phyloP scores from a whole-genome alignment of 1,140 invertebrate species.

The Theocolax elegans region DNA sequence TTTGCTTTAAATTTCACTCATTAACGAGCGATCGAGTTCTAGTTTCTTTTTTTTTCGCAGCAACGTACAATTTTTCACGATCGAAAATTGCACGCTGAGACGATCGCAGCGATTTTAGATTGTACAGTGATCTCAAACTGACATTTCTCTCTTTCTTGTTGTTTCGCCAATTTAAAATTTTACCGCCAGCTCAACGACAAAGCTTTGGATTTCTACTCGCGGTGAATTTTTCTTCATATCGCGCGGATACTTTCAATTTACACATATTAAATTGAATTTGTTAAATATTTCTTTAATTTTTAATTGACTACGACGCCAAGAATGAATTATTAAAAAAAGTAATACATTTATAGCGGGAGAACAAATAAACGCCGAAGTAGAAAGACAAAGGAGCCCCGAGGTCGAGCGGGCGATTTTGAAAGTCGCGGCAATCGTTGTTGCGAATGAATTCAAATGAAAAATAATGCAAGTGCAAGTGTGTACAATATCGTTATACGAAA shows the following conservation, averaged over 20 bases:
- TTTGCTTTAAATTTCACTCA: slow-evolving; percentile 18
- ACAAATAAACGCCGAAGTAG: slow-evolving; percentile 10
- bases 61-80: too few species aligned
- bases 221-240: neutral
- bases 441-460: slow-evolving; percentile 54
- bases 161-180: slow-evolving; percentile 54
- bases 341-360: neutral
- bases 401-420: slow-evolving; percentile 33
- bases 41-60: neutral
- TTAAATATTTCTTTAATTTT: too few species aligned
- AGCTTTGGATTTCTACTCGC: slow-evolving; percentile 30
- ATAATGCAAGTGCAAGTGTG: slow-evolving; percentile 59
- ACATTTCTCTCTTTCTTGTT: slow-evolving; percentile 53
- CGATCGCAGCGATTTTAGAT: slow-evolving; percentile 53
- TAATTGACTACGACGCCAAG: too few species aligned
- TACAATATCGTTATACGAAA: slow-evolving; percentile 41
- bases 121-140: slow-evolving; percentile 67
- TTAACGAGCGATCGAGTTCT: too few species aligned
- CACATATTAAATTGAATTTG: too few species aligned
- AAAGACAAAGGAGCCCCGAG: slow-evolving; percentile 26
- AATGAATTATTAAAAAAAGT: too few species aligned
- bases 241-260: neutral
- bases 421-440: slow-evolving; percentile 29
- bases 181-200: slow-evolving; percentile 47
- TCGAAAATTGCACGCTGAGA: slow-evolving; percentile 39